Evolutionary conservation across 92 coral and sea anemone species (phyloP).

Genomic region (Chrysogorgia sp.): DNA sequence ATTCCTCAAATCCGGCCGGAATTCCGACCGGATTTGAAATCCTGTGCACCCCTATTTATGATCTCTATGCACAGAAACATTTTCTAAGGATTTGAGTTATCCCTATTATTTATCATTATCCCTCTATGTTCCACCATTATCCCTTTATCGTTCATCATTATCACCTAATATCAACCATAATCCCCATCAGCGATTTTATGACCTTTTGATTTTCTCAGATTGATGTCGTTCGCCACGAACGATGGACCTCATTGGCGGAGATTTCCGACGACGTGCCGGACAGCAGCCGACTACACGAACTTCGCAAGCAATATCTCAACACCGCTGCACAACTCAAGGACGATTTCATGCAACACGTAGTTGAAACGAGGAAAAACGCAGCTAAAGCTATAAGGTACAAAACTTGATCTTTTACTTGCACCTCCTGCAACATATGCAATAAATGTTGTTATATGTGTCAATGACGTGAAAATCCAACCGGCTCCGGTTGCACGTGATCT

Average conservation of each 20-base stretch:
- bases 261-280: constrained; percentile 51
- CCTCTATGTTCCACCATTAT: no score
- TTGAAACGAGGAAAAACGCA: constrained; percentile 84
- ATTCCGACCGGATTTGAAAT: no score
- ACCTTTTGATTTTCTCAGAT: constrained; percentile 4
- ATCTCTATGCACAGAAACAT: no score
- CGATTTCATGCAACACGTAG: constrained; percentile 87
- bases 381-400: constrained; percentile 88
- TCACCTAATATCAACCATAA: neutral
- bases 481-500: no score
- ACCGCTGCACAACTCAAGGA: constrained; percentile 96
- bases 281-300: constrained; percentile 72
- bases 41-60: no score
- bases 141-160: neutral
- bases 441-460: no score
- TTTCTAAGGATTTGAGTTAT: no score
- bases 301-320: constrained; percentile 87
- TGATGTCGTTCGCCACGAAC: neutral
- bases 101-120: no score
- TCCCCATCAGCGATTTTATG: neutral
- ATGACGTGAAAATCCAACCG: no score
- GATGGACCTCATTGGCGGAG: constrained; percentile 25
- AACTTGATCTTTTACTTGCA: neutral
- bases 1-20: no score
- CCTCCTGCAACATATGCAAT: no score